Evolutionary conservation across 2,113 vertebrate genomes (phyloP).

Genomic region (Eudyptes chrysolophus): DNA sequence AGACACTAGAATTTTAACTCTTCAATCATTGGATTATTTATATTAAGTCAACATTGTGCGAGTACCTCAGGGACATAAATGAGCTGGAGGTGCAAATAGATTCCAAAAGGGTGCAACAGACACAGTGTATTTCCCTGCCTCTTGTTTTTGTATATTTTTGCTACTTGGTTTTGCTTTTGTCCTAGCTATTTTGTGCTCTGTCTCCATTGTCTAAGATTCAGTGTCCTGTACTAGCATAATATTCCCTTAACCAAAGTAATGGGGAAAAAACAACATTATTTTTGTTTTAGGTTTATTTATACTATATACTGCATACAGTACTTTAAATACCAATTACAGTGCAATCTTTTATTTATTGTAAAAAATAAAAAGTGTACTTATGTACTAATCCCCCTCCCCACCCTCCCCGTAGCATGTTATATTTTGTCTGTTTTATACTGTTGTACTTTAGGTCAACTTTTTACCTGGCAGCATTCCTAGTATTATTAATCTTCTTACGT

Average conservation of each 20-base stretch:
- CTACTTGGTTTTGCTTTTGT: slow-evolving; percentile 84
- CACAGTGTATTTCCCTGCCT: slow-evolving; percentile 77
- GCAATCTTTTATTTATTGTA: slow-evolving; percentile 99
- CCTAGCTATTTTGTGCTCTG: slow-evolving; percentile 75
- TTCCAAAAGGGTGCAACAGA: slow-evolving; percentile 85
- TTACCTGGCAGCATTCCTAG: slow-evolving; percentile 93
- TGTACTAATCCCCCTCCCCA: slow-evolving; percentile 87
- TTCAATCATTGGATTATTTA: slow-evolving; percentile 75
- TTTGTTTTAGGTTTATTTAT: slow-evolving; percentile 98
- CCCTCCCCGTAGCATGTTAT: slow-evolving; percentile 89
- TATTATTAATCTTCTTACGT: slow-evolving; percentile 90
- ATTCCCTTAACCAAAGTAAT: slow-evolving; percentile 97
- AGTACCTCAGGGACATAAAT: slow-evolving; percentile 95
- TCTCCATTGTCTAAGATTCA: slow-evolving; percentile 83
- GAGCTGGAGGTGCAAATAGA: slow-evolving; percentile 86
- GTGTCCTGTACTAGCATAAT: slow-evolving; percentile 90
- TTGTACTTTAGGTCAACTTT: slow-evolving; percentile 89
- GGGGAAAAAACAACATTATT: slow-evolving; percentile 90
- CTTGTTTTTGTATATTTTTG: slow-evolving; percentile 85
- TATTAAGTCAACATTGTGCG: slow-evolving; percentile 69
- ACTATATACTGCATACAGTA: slow-evolving; percentile 99
- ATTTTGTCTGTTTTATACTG: slow-evolving; percentile 84
- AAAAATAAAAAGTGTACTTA: slow-evolving; percentile 94
- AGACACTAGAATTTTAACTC: slow-evolving; percentile 66
- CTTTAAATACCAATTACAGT: slow-evolving; percentile 99